phyloP scores from a whole-genome alignment of 2,113 vertebrate genomes.

The Oxyruncus cristatus region DNA sequence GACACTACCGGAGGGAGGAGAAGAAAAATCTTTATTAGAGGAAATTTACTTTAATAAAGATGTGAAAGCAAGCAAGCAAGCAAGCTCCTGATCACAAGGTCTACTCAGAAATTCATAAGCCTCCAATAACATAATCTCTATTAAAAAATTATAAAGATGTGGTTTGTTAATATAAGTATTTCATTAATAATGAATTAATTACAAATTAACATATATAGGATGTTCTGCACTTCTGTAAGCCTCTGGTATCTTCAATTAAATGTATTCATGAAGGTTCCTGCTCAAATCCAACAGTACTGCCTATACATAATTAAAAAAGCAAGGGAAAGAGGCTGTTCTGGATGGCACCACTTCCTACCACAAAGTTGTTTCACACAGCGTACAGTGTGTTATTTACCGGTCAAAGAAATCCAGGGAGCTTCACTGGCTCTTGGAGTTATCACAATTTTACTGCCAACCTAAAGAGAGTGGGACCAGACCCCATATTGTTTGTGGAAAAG shows the following conservation, averaged over 20 bases:
- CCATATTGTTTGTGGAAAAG: not conserved
- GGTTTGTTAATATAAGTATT: not conserved
- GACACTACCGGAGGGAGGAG: fast-evolving
- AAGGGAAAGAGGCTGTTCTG: not conserved
- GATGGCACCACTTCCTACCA: not conserved
- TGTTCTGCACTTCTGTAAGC: not conserved
- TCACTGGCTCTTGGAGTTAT: not conserved
- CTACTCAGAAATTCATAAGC: not conserved
- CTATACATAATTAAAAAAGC: not conserved
- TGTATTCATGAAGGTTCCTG: not conserved
- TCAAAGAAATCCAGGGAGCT: not conserved
- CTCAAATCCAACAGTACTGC: not conserved
- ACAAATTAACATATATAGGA: not conserved
- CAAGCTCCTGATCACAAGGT: not conserved
- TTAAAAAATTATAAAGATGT: not conserved
- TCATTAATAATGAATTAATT: not conserved
- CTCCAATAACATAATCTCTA: not conserved
- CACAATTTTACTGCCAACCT: not conserved
- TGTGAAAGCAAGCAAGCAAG: not conserved
- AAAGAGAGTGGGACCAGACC: not conserved
- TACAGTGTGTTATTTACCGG: fast-evolving
- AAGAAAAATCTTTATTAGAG: not conserved
- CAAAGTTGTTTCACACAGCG: fast-evolving
- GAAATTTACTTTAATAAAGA: not conserved
- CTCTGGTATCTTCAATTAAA: not conserved